These are phyloP conservation scores for Epizoanthus rinbou DNA, from an alignment of 92 coral and sea anemone species.

Conservation along the genomic window DNA sequence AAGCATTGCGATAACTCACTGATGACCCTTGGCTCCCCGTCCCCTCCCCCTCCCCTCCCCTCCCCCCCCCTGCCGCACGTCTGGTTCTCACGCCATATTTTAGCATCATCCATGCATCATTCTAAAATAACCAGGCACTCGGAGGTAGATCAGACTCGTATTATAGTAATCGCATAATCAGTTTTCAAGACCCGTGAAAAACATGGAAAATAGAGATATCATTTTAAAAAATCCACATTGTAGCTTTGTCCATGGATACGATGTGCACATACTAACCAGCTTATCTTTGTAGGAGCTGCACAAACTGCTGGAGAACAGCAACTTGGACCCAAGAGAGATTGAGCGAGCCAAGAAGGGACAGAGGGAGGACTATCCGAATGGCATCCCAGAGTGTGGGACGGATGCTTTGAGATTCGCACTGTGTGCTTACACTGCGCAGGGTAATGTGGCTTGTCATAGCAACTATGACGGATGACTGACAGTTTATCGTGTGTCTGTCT, in stretches of 20 bases:
- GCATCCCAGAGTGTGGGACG: constrained; percentile 99
- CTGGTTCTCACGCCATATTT: too few species aligned
- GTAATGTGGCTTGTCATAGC: constrained; percentile 33
- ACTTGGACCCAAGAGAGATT: constrained; percentile 86
- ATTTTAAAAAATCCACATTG: neutral
- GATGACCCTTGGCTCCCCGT: too few species aligned
- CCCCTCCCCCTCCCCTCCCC: too few species aligned
- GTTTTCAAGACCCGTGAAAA: too few species aligned
- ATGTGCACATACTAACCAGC: neutral
- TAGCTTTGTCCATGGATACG: neutral
- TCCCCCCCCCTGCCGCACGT: too few species aligned
- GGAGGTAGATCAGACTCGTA: too few species aligned
- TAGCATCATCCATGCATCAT: too few species aligned
- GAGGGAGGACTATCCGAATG: constrained; percentile 98
- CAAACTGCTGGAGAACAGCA: constrained; percentile 80
- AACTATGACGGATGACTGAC: too few species aligned
- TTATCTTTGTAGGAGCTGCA: constrained; percentile 71
- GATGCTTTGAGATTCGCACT: constrained; percentile 97
- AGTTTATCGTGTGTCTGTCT: neutral
- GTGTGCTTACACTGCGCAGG: constrained; percentile 99
- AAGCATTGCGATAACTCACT: too few species aligned
- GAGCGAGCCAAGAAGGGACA: constrained; percentile 93
- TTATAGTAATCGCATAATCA: too few species aligned
- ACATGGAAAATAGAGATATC: too few species aligned
- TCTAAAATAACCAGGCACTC: too few species aligned